A percentile compares a stretch with the other conserved stretches of the same genome.
Evolutionary conservation across 1,140 invertebrate species (phyloP).

Genomic region (Heliconius eleuchia): DNA sequence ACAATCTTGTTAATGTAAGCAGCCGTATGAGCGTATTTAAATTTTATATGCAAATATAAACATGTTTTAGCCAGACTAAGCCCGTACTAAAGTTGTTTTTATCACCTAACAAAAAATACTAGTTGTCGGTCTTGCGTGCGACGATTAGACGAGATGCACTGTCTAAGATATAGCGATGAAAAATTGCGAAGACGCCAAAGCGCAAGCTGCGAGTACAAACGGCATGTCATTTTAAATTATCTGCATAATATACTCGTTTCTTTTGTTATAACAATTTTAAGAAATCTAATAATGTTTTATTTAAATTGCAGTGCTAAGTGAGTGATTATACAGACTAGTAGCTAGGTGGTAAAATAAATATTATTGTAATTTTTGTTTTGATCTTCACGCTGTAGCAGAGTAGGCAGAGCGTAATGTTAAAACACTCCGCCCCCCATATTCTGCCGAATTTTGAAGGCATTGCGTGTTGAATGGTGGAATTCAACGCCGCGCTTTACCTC

Average conservation of each 20-base stretch:
- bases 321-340: background rate
- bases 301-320: constrained; percentile 7
- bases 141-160: constrained; percentile 33
- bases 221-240: background rate
- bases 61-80: constrained; percentile 29
- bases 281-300: background rate
- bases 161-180: constrained; percentile 26
- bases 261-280: background rate
- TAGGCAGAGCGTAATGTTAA: too few relatives aligned
- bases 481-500: too few relatives aligned
- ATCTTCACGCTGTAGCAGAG: background rate
- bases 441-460: too few relatives aligned
- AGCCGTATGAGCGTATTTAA: constrained; percentile 10
- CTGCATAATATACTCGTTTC: background rate
- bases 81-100: constrained; percentile 18
- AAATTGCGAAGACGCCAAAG: constrained; percentile 15
- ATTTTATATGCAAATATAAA: constrained; percentile 32
- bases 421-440: too few relatives aligned
- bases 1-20: background rate
- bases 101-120: constrained; percentile 22
- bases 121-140: constrained; percentile 16
- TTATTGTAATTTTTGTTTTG: background rate
- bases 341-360: background rate
- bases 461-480: too few relatives aligned
- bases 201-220: constrained; percentile 16